Percentiles rank a stretch among this genome's conserved stretches.
These are phyloP conservation scores for Petaurus breviceps DNA, from an alignment of 2,113 vertebrate species.

Conservation along the genomic window DNA sequence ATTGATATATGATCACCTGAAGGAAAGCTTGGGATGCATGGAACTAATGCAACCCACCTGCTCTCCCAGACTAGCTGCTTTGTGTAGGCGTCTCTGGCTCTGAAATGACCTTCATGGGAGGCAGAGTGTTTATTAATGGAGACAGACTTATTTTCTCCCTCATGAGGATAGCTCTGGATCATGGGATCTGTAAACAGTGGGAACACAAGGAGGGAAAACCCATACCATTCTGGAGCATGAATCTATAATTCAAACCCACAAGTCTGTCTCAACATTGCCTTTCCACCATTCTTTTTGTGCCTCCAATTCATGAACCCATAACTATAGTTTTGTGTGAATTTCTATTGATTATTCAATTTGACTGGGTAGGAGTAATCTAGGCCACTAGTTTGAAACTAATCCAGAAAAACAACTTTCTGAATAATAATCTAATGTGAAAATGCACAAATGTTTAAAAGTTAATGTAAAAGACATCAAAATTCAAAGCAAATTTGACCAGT, in stretches of 20 bases:
- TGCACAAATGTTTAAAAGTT: background rate
- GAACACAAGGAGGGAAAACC: background rate
- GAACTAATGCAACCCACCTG: background rate
- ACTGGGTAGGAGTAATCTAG: background rate
- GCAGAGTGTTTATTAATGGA: background rate
- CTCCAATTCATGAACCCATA: background rate
- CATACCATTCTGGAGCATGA: no score
- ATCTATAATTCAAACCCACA: background rate
- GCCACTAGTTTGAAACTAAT: background rate
- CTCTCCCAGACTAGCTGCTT: background rate
- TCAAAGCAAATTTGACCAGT: background rate
- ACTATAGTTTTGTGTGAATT: background rate
- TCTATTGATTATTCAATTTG: background rate
- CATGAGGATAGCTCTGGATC: background rate
- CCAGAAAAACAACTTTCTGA: background rate
- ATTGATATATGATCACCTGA: background rate
- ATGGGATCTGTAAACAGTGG: background rate
- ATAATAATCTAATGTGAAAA: background rate
- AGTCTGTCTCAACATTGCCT: background rate
- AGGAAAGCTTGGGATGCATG: background rate
- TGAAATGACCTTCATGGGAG: background rate
- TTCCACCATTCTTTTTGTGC: background rate
- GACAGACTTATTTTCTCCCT: background rate
- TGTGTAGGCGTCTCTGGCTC: background rate
- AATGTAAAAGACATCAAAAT: background rate